These are phyloP conservation scores for Sminthurinus aureus DNA, from an alignment of 2,888 invertebrate genomes.

Conservation along the genomic window DNA sequence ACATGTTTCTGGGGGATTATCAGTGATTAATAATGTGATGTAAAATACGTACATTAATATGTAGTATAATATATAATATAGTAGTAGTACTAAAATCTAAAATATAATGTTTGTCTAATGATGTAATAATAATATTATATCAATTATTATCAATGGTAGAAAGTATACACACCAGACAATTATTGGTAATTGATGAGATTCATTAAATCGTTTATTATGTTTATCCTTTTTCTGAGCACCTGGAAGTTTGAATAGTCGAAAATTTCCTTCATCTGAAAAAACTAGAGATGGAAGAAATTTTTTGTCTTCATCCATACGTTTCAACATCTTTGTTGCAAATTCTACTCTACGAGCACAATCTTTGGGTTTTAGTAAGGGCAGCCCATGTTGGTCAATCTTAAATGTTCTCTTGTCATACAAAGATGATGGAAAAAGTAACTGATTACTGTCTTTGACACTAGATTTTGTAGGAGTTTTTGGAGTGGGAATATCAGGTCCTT, in stretches of 20 bases:
- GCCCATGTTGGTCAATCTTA: conserved; percentile 3
- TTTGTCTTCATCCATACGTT: conserved; percentile 48
- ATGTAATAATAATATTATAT: no score
- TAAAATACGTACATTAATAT: no score
- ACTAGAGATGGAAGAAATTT: conserved; percentile 49
- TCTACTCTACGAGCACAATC: conserved; percentile 49
- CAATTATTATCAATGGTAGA: no score
- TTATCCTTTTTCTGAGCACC: neutral
- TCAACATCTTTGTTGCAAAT: conserved; percentile 49
- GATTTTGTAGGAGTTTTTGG: neutral
- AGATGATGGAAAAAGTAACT: conserved; percentile 2
- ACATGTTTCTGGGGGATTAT: no score
- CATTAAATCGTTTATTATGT: conserved; percentile 29
- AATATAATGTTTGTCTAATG: no score
- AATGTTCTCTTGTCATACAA: conserved; percentile 6
- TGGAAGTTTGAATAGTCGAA: conserved; percentile 32
- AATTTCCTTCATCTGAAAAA: conserved; percentile 59
- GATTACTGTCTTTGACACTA: neutral
- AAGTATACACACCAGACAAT: conserved; percentile 50
- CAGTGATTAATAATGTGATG: no score
- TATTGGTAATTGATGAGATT: conserved; percentile 49
- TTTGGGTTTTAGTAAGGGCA: conserved; percentile 44
- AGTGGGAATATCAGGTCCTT: neutral
- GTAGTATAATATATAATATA: no score
- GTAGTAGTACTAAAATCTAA: no score